phyloP scores from a whole-genome alignment of 2,113 vertebrate species.

The Proteles cristata region DNA sequence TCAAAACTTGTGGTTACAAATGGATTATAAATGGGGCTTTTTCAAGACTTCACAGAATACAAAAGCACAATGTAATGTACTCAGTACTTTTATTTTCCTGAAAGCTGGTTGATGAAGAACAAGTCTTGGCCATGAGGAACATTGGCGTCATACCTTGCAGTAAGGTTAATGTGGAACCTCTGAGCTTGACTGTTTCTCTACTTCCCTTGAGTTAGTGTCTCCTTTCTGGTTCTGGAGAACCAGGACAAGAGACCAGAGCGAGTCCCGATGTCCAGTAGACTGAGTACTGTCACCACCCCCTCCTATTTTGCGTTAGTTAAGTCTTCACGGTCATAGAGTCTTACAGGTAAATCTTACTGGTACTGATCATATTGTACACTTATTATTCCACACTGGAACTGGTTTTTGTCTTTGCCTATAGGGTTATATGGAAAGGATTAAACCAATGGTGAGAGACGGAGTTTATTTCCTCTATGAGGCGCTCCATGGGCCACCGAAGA shows the following conservation, averaged over 20 bases:
- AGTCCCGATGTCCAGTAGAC: not conserved
- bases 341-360: not conserved
- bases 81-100: not conserved
- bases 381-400: not conserved
- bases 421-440: slow-evolving; percentile 93
- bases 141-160: not conserved
- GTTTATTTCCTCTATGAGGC: slow-evolving; percentile 98
- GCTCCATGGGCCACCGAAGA: slow-evolving; percentile 95
- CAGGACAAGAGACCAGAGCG: not conserved
- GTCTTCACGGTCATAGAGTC: not conserved
- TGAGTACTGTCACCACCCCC: not conserved
- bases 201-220: not conserved
- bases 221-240: not conserved
- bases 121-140: not conserved
- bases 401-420: slow-evolving; percentile 79
- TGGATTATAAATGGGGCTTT: not conserved
- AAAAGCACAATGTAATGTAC: not conserved
- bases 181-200: not conserved
- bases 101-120: not conserved
- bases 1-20: slow-evolving; percentile 12
- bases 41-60: not conserved
- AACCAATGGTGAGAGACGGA: slow-evolving; percentile 97
- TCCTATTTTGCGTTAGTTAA: not conserved
- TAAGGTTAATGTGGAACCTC: not conserved
- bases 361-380: not conserved